A percentile compares a stretch with the other conserved stretches of the same genome.
phyloP scores from a whole-genome alignment of 2,888 invertebrate genomes.

The Phyllotreta striolata region DNA sequence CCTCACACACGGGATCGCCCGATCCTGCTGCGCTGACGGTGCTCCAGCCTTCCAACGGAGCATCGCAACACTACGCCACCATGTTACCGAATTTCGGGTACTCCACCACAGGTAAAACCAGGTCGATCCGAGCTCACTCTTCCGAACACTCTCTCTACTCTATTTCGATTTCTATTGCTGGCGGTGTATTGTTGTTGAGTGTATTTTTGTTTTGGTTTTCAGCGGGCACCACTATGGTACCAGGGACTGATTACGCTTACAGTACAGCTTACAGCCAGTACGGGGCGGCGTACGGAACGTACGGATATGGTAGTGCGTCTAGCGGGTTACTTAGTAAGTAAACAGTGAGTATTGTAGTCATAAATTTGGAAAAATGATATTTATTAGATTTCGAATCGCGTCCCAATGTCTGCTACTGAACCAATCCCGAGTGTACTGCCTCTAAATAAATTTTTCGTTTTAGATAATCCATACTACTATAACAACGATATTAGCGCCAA shows the following conservation, averaged over 20 bases:
- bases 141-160: background rate
- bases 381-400: background rate
- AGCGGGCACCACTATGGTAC: slow-evolving; percentile 71
- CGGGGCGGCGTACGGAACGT: slow-evolving; percentile 73
- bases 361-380: slow-evolving; percentile 36
- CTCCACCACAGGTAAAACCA: slow-evolving; percentile 67
- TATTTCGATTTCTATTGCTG: background rate
- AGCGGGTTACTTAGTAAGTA: slow-evolving; percentile 76
- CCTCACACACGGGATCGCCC: slow-evolving; percentile 64
- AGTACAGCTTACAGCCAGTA: slow-evolving; percentile 80
- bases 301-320: slow-evolving; percentile 71
- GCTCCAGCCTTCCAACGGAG: slow-evolving; percentile 68
- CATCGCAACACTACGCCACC: slow-evolving; percentile 67
- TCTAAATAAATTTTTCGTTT: slow-evolving; percentile 46
- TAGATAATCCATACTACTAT: slow-evolving; percentile 74
- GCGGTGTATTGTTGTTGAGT: background rate
- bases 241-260: slow-evolving; percentile 74
- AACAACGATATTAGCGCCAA: slow-evolving; percentile 59
- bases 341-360: slow-evolving; percentile 67
- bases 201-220: slow-evolving; percentile 45
- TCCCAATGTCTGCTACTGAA: background rate
- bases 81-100: slow-evolving; percentile 77
- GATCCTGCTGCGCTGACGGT: slow-evolving; percentile 63
- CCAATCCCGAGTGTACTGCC: background rate
- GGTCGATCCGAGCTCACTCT: background rate